Conservation (phyloP, 2,888 invertebrate species). For the Ischnura elegans region DNA sequence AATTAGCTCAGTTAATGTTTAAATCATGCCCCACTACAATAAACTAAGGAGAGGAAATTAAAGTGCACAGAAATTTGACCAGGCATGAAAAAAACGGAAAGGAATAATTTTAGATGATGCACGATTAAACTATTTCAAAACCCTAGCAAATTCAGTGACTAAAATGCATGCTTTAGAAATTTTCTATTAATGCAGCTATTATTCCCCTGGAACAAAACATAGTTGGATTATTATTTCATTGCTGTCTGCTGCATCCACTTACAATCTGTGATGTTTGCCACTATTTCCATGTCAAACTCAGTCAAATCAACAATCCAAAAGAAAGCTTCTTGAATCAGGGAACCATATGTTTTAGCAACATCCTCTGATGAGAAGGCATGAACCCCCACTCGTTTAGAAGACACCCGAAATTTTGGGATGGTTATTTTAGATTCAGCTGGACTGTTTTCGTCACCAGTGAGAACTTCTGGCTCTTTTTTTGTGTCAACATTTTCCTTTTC, state of each 20-base stretch:
- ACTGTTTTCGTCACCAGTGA: neutral
- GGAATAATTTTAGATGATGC: no score
- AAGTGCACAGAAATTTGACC: neutral
- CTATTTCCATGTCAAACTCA: conserved; percentile 80
- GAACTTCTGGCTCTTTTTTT: neutral
- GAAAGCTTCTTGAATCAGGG: conserved; percentile 80
- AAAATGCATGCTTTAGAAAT: no score
- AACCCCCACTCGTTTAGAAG: conserved; percentile 80
- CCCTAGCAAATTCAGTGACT: no score
- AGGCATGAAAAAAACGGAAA: no score
- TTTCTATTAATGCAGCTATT: no score
- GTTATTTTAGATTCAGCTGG: neutral
- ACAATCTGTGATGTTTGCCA: conserved; percentile 77
- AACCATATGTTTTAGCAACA: conserved; percentile 80
- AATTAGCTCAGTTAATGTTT: no score
- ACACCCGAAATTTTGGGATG: conserved; percentile 79
- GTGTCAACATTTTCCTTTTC: no score
- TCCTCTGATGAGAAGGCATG: conserved; percentile 81
- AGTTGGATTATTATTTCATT: no score
- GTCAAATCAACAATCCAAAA: conserved; percentile 81
- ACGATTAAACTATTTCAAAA: no score
- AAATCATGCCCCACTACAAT: no score
- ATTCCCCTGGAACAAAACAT: no score
- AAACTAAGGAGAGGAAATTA: neutral
- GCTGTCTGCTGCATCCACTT: no score